A percentile compares a stretch with the other conserved stretches of the same genome.
These are phyloP conservation scores for Caligus rogercresseyi DNA, from an alignment of 1,140 invertebrate genomes.

Conservation along the genomic window DNA sequence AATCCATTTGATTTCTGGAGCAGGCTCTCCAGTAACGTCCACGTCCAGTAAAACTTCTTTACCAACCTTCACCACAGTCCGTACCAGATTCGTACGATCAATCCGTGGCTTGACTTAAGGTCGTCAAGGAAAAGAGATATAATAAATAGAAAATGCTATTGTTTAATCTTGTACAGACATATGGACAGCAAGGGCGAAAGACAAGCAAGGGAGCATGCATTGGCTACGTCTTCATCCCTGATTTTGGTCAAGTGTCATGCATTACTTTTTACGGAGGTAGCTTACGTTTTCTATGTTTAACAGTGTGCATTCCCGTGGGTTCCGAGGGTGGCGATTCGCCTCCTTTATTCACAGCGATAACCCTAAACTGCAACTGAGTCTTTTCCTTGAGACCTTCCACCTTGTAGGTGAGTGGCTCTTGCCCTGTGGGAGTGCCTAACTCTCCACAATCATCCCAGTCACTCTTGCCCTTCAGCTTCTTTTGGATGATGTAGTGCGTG, in stretches of 20 bases:
- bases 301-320: constrained; percentile 72
- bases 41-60: constrained; percentile 81
- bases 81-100: constrained; percentile 79
- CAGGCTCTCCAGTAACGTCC: constrained; percentile 81
- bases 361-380: constrained; percentile 81
- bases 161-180: no score
- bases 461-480: constrained; percentile 48
- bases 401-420: constrained; percentile 51
- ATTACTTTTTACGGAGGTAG: no score
- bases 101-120: constrained; percentile 85
- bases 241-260: no score
- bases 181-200: no score
- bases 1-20: constrained; percentile 78
- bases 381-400: constrained; percentile 73
- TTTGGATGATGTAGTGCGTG: constrained; percentile 92
- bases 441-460: constrained; percentile 60
- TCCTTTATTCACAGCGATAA: constrained; percentile 90
- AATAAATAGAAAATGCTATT: no score
- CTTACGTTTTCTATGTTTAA: constrained; percentile 71
- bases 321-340: constrained; percentile 83
- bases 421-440: constrained; percentile 36
- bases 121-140: no score
- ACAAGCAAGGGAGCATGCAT: no score
- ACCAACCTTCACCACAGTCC: constrained; percentile 69
- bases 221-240: no score